phyloP scores from a whole-genome alignment of 2,113 vertebrate species.

The western clawed frog (Xenopus tropicalis) region UCB_Xtro_10.0 CM004451.2:59784501-59785000 shows the following conservation, averaged over 20 bases:
- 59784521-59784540: not conserved
- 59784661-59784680: constrained; percentile 82
- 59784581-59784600: constrained; percentile 63
- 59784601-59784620: constrained; percentile 67
- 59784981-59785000: too few species aligned
- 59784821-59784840: too few species aligned
- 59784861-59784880: too few species aligned
- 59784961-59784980: too few species aligned
- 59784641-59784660: constrained; percentile 77
- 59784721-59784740: constrained; percentile 60
- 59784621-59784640: constrained; percentile 84
- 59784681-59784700: constrained; percentile 80
- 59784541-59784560: not conserved
- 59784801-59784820: too few species aligned
- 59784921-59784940: too few species aligned
- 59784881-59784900: too few species aligned
- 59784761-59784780: constrained; percentile 3
- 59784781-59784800: constrained; percentile 12
- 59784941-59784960: too few species aligned
- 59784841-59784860: too few species aligned
- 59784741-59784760: constrained; percentile 53
- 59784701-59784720: constrained; percentile 68
- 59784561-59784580: constrained; percentile 47
- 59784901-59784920: too few species aligned
- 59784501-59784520: not conserved